Evolutionary conservation across 2,113 vertebrate species (phyloP).

Genomic region (Halcyon malimbica): DNA sequence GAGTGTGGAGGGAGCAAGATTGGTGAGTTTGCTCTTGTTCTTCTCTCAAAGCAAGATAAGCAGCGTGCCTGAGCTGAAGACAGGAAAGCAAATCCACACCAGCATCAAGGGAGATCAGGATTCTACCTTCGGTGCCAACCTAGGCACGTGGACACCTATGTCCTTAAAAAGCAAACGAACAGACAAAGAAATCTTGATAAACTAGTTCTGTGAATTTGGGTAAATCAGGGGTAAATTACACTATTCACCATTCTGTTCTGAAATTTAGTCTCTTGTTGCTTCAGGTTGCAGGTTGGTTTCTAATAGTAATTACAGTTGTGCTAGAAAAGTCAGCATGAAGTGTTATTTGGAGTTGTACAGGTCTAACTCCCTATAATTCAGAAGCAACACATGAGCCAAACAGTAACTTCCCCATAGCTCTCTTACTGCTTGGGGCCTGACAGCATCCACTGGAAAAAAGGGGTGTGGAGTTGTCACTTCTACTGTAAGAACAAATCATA

Average conservation of each 20-base stretch:
- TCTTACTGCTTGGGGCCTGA: not conserved
- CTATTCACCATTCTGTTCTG: not conserved
- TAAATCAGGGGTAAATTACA: not conserved
- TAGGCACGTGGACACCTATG: conserved; percentile 8
- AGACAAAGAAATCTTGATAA: not conserved
- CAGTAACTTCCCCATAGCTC: not conserved
- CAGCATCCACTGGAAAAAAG: not conserved
- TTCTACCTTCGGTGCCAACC: not conserved
- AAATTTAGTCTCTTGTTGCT: conserved; percentile 1
- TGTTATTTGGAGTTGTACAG: not conserved
- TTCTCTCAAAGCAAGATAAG: conserved; percentile 45
- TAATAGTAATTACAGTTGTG: not conserved
- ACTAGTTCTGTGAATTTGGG: not conserved
- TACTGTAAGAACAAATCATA: not conserved
- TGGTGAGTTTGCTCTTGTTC: conserved; percentile 51
- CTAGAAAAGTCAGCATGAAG: not conserved
- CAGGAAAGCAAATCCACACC: conserved; percentile 42
- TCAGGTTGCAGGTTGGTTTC: not conserved
- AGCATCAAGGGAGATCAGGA: conserved; percentile 1
- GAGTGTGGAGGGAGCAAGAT: not conserved
- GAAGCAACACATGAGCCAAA: not conserved
- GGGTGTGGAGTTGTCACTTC: not conserved
- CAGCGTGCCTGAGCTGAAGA: conserved; percentile 32
- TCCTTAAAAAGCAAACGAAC: not conserved
- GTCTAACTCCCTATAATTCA: not conserved